These are phyloP conservation scores for Neoarius graeffei DNA, from an alignment of 2,113 vertebrate species.

Conservation along the genomic window DNA sequence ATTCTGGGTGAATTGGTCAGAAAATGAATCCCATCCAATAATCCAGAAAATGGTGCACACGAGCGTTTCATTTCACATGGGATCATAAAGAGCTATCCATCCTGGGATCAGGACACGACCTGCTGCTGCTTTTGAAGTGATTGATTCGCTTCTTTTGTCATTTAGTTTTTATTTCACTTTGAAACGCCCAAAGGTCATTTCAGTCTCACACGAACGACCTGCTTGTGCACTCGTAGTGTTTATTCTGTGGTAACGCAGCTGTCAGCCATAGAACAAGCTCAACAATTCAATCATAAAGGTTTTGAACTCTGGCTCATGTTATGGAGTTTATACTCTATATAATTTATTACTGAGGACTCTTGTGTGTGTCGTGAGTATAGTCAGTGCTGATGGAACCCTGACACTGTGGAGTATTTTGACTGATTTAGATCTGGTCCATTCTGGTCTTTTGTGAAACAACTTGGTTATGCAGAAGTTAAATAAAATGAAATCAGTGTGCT, in stretches of 20 bases:
- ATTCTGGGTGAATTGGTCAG: neutral
- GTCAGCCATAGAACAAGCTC: neutral
- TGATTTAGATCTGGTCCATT: neutral
- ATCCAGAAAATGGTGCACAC: neutral
- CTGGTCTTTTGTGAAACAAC: neutral
- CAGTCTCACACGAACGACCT: neutral
- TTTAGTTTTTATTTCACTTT: neutral
- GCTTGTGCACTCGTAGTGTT: neutral
- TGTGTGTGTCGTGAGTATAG: neutral
- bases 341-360: too few species aligned
- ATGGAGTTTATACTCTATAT: too few species aligned
- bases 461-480: neutral
- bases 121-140: neutral
- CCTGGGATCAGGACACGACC: neutral
- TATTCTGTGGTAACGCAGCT: neutral
- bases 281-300: neutral
- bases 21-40: neutral
- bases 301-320: too few species aligned
- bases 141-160: neutral
- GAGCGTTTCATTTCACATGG: neutral
- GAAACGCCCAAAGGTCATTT: neutral
- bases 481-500: neutral
- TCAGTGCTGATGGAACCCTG: neutral
- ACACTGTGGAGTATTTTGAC: neutral
- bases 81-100: neutral